These are phyloP conservation scores for Phaethornis superciliosus DNA, from an alignment of 2,113 vertebrate species.

Conservation along the genomic window DNA sequence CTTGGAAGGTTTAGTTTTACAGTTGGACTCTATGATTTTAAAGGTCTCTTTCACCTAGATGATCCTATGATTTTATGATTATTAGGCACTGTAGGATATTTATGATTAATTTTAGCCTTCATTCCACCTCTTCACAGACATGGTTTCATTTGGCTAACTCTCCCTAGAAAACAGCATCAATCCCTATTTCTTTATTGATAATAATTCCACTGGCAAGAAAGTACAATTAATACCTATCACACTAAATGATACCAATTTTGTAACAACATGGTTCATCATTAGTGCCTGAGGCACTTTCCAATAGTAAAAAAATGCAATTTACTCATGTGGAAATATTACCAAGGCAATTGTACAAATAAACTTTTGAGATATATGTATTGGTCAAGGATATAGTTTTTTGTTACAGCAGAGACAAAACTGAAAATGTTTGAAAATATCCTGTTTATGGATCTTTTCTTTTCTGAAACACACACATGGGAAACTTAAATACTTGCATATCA, in stretches of 20 bases:
- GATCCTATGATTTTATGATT: not conserved
- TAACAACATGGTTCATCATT: not conserved
- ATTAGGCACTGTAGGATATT: not conserved
- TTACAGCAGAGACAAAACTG: not conserved
- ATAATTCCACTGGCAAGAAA: not conserved
- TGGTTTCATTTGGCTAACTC: not conserved
- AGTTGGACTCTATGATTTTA: not conserved
- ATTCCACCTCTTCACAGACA: not conserved
- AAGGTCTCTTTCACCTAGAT: not conserved
- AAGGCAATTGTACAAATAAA: not conserved
- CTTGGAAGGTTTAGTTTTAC: not conserved
- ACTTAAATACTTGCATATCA: not conserved
- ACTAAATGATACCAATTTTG: not conserved
- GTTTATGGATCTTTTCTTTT: not conserved
- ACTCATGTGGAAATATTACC: not conserved
- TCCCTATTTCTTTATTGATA: not conserved
- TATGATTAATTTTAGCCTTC: not conserved
- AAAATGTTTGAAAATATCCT: not conserved
- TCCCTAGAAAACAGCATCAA: not conserved
- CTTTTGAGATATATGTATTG: not conserved
- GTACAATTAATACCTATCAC: not conserved
- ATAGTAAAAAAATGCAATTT: not conserved
- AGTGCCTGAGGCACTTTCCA: not conserved
- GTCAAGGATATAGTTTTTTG: not conserved
- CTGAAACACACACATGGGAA: not conserved